phyloP scores from a whole-genome alignment of 2,888 invertebrate genomes.

The Antheraea assamensis region DNA sequence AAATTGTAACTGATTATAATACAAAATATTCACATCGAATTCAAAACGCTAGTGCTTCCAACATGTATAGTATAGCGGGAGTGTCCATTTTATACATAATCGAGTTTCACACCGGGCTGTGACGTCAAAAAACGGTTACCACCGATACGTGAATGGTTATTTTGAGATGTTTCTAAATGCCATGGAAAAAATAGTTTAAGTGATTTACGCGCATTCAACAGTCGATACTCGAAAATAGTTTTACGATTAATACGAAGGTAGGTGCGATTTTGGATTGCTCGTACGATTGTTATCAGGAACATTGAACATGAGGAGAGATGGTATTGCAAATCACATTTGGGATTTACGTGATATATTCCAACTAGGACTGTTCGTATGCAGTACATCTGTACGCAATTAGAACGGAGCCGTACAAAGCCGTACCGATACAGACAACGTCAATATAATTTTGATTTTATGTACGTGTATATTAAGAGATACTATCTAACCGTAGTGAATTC shows the following conservation, averaged over 20 bases:
- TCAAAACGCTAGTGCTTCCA: not conserved
- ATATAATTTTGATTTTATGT: not conserved
- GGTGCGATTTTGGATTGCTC: slow-evolving; percentile 39
- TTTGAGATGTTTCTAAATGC: slow-evolving; percentile 61
- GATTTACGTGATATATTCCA: not conserved
- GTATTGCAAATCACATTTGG: slow-evolving; percentile 5
- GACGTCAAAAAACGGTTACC: slow-evolving; percentile 56
- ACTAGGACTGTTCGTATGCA: not conserved
- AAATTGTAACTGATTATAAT: not conserved
- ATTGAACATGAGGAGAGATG: slow-evolving; percentile 6
- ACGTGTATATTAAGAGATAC: not conserved
- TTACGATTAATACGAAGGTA: slow-evolving; percentile 63
- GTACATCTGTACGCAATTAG: not conserved
- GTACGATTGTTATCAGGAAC: slow-evolving; percentile 24
- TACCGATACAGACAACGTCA: not conserved
- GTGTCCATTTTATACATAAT: slow-evolving; percentile 16
- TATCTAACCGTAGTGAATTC: not conserved
- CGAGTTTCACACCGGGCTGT: slow-evolving; percentile 31
- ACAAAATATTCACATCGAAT: not conserved
- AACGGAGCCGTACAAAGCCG: not conserved
- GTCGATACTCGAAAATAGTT: slow-evolving; percentile 67
- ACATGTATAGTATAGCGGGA: not conserved
- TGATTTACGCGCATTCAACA: slow-evolving; percentile 67
- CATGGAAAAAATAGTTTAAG: slow-evolving; percentile 65
- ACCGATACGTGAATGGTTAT: slow-evolving; percentile 59